Evolutionary conservation across 2,888 invertebrate species (phyloP).

Genomic region (Eupithecia subumbrata): DNA sequence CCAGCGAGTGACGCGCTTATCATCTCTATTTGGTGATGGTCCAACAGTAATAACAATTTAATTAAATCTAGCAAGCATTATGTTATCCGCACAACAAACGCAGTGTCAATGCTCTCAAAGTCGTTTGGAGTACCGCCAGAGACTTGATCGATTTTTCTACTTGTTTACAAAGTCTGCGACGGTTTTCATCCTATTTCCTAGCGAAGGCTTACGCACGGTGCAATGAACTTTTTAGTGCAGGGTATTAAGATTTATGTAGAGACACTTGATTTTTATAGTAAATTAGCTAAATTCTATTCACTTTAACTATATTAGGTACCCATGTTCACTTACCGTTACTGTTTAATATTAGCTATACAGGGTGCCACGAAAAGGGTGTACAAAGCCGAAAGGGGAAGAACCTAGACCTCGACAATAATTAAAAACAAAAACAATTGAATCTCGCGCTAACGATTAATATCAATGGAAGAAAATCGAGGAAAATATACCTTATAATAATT

Average conservation of each 20-base stretch:
- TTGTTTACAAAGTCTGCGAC: constrained; percentile 55
- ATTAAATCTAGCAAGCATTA: background rate
- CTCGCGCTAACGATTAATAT: no score
- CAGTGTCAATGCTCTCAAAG: constrained; percentile 47
- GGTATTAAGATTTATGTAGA: background rate
- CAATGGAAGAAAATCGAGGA: no score
- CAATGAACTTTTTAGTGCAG: constrained; percentile 46
- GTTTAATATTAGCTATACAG: no score
- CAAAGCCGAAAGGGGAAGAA: no score
- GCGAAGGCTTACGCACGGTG: constrained; percentile 40
- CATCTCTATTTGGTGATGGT: background rate
- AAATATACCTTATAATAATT: no score
- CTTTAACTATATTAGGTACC: background rate
- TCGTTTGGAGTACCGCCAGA: constrained; percentile 59
- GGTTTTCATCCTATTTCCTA: constrained; percentile 47
- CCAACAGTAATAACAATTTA: background rate
- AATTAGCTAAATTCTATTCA: background rate
- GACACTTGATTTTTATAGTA: background rate
- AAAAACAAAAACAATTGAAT: no score
- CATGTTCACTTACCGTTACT: no score
- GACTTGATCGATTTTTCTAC: constrained; percentile 59
- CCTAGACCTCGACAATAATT: no score
- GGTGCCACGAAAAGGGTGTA: no score
- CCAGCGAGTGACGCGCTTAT: background rate
- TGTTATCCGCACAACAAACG: constrained; percentile 7